A percentile compares a stretch with the other conserved stretches of the same genome.
These are phyloP conservation scores for Channallabes apus DNA, from an alignment of 2,797 vertebrate genomes.

Conservation along the genomic window DNA sequence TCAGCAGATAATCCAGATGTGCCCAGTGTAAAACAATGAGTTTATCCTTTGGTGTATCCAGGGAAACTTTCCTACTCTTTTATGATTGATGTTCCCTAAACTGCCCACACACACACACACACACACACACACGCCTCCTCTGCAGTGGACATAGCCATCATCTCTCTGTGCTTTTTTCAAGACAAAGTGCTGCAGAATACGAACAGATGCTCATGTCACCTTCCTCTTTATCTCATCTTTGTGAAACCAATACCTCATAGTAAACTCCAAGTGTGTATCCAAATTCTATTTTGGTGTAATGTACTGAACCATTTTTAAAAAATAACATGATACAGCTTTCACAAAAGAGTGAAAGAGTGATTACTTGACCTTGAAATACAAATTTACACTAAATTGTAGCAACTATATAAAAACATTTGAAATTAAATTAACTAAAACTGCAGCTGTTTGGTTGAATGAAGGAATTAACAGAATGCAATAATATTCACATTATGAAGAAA, in stretches of 20 bases:
- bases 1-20: slow-evolving; percentile 46
- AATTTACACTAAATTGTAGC: not conserved
- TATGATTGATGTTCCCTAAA: slow-evolving; percentile 44
- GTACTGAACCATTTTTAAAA: not conserved
- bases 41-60: slow-evolving; percentile 45
- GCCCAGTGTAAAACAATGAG: slow-evolving; percentile 43
- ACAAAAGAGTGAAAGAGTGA: too few relatives aligned
- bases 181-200: slow-evolving; percentile 43
- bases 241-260: slow-evolving; percentile 3
- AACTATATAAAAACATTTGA: not conserved
- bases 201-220: slow-evolving; percentile 36
- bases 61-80: slow-evolving; percentile 48
- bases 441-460: not conserved
- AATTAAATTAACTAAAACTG: not conserved
- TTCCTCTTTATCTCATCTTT: slow-evolving; percentile 25
- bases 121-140: not conserved
- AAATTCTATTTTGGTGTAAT: not conserved
- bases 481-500: not conserved
- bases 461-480: not conserved
- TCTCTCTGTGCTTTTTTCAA: slow-evolving; percentile 45
- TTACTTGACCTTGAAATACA: slow-evolving; percentile 8
- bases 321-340: not conserved
- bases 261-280: not conserved
- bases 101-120: slow-evolving; percentile 23
- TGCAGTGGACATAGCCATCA: slow-evolving; percentile 48